Evolutionary conservation across 2,888 invertebrate species (phyloP), one percentile per base, ranked within the genome.

Genomic region (Patella depressa): DNA sequence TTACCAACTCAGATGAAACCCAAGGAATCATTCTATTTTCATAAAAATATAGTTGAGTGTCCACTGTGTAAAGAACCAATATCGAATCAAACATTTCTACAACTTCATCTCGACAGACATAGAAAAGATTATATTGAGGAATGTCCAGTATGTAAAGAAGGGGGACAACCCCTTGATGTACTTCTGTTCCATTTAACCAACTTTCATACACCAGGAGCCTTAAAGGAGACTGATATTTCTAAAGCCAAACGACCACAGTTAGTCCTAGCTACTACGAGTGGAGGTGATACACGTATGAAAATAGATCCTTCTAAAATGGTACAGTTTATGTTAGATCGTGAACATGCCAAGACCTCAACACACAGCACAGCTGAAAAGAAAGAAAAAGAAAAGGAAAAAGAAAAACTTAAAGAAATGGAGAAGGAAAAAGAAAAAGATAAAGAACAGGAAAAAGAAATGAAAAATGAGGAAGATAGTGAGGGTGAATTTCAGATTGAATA

Each of bases 51-150:
- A 4, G 65, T 65, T 19, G 65, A 65, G 24, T 65, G 65, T 19
- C 65, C 65, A 12, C 65, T 65, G 4, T 65, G 65, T 65, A 65
- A 65, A 24, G 65, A 65, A 19, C 65, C 65, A n/a, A 65, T 65
- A 19, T 24, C 19, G 4, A 65, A 65, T 65, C 65, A 65, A 24
- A 65, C 65, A 65, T 65, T 65, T 65, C 65, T 65, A 24, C 65
- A 24, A 19, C 65, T 65, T 14, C 65, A 65, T 65, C 65, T 65
- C 24, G 65, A 65, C 11, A 65, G 24, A 17, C 65, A 65, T 65
- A 19, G 65, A 12, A 65, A 65, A 14, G 65, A 65, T 19, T 24
- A 24, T 12, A 24, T 24, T 7, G 65, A 65, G 65, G 65, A 65
- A 65, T 65, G 65, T 65, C 12, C 3, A 12, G 65, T 24, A 24